Percentiles rank a stretch among this genome's conserved stretches.
Conservation (phyloP, 2,888 invertebrate genomes). For the Drosophila prolongata region DNA sequence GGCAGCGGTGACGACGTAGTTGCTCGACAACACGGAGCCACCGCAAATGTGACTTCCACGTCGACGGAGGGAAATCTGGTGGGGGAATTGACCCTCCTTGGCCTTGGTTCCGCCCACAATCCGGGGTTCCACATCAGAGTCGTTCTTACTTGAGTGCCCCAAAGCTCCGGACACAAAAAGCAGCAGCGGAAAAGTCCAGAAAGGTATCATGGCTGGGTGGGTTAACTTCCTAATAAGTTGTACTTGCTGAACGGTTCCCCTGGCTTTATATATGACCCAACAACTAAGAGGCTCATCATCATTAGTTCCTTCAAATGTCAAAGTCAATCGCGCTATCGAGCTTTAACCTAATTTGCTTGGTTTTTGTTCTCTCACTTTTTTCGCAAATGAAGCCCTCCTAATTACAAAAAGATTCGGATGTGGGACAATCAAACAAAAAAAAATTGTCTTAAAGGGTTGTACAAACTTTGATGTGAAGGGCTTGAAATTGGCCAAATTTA, state of each 20-base stretch:
- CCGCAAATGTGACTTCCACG: conserved; percentile 74
- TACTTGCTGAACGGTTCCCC: not conserved
- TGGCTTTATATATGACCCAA: conserved; percentile 44
- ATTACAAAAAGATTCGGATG: conserved; percentile 2
- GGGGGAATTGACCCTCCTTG: conserved; percentile 79
- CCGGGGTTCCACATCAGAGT: conserved; percentile 35
- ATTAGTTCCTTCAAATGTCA: conserved; percentile 27
- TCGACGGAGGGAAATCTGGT: conserved; percentile 82
- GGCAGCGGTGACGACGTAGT: conserved; percentile 80
- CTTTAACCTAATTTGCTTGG: conserved; percentile 16
- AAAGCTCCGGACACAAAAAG: not conserved
- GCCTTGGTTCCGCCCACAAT: conserved; percentile 83
- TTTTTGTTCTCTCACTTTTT: not conserved
- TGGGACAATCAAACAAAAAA: not conserved
- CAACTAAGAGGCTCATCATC: conserved; percentile 20
- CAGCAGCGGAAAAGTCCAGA: conserved; percentile 2
- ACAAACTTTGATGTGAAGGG: not conserved
- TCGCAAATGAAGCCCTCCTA: conserved; percentile 20
- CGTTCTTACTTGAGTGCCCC: not conserved
- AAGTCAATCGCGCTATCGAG: conserved; percentile 39
- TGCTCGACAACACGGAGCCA: conserved; percentile 74
- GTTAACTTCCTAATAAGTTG: not conserved
- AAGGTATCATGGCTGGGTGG: not conserved
- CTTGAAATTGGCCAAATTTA: not conserved
- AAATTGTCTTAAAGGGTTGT: not conserved